Evolutionary conservation across 2,113 vertebrate species (phyloP).

Genomic region (Neodon shergylaensis): DNA sequence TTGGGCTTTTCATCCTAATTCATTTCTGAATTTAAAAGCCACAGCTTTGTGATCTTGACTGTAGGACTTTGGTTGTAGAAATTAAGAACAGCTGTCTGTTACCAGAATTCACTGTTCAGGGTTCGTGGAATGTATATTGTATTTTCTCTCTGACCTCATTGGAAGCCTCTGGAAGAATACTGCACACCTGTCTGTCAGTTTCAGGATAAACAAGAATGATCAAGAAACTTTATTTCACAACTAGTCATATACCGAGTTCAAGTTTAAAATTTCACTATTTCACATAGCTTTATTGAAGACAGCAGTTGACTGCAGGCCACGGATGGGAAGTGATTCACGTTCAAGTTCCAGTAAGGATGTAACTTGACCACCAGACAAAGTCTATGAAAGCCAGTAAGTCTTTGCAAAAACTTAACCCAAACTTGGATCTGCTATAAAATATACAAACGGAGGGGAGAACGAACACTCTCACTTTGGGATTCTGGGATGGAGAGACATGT

Average conservation of each 20-base stretch:
- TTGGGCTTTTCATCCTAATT: background rate
- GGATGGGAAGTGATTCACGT: background rate
- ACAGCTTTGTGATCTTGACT: background rate
- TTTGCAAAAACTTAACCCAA: slow-evolving; percentile 30
- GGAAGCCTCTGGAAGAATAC: slow-evolving; percentile 44
- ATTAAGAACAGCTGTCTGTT: slow-evolving; percentile 46
- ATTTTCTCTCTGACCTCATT: slow-evolving; percentile 44
- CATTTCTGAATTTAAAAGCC: slow-evolving; percentile 34
- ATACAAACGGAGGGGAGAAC: background rate
- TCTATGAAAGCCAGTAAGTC: background rate
- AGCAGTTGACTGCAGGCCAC: background rate
- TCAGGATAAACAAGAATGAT: slow-evolving; percentile 55
- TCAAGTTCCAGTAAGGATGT: background rate
- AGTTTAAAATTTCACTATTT: slow-evolving; percentile 52
- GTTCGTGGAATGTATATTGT: background rate
- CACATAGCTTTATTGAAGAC: background rate
- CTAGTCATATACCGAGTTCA: background rate
- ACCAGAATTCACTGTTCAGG: background rate
- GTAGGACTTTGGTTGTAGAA: slow-evolving; percentile 28
- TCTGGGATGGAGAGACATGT: background rate
- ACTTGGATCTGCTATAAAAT: slow-evolving; percentile 52
- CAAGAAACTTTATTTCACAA: slow-evolving; percentile 53
- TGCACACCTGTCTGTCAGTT: slow-evolving; percentile 53
- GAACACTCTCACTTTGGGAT: slow-evolving; percentile 19
- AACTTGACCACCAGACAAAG: background rate